phyloP scores from a whole-genome alignment of 2,888 invertebrate genomes.

The Acheta domesticus region DNA sequence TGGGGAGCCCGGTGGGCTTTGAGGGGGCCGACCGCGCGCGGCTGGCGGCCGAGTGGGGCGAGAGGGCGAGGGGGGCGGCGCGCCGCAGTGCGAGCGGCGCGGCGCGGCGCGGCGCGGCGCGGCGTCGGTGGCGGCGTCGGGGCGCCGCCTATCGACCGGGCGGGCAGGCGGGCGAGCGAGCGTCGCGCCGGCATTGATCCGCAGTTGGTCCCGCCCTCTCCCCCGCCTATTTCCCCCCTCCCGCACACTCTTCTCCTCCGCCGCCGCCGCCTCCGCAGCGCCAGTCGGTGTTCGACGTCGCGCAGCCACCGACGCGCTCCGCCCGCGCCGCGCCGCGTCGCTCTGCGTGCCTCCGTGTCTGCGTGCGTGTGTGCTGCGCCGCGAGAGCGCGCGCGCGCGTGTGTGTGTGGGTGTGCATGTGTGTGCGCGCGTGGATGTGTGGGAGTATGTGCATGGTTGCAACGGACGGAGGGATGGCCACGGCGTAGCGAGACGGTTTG shows the following conservation, averaged over 20 bases:
- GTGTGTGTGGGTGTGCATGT: background rate
- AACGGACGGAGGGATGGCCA: background rate
- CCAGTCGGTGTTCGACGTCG: background rate
- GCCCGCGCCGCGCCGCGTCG: slow-evolving; percentile 4
- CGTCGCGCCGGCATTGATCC: background rate
- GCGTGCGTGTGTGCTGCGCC: background rate
- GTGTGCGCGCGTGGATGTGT: background rate
- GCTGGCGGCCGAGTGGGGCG: no score
- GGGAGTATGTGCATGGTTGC: background rate
- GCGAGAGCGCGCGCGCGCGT: background rate
- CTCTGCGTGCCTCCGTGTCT: background rate
- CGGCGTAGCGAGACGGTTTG: background rate
- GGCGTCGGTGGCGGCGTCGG: no score
- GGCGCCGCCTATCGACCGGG: no score
- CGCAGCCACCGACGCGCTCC: background rate
- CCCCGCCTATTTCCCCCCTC: background rate
- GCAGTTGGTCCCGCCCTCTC: background rate
- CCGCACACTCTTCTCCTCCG: background rate
- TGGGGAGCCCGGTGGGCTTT: no score
- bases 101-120: no score
- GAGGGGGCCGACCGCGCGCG: no score
- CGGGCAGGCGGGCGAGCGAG: no score
- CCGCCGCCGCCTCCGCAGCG: background rate
- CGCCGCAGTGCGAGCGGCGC: no score
- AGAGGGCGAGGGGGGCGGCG: no score